These are phyloP conservation scores for Heloderma charlesbogerti DNA, from an alignment of 2,113 vertebrate species.

Conservation along the genomic window DNA sequence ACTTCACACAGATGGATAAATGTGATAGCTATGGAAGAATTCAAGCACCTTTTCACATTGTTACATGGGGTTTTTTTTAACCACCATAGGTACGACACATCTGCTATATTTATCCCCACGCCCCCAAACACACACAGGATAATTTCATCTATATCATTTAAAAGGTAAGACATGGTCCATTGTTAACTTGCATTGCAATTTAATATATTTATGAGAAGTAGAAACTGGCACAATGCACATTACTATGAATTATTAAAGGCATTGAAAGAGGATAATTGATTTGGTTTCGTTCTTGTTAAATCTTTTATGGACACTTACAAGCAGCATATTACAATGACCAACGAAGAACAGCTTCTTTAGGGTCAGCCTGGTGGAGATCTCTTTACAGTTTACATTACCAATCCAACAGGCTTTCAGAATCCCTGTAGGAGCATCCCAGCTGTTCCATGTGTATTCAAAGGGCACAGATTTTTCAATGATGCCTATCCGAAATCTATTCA, in stretches of 20 bases:
- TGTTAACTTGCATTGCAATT: conserved; percentile 10
- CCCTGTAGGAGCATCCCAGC: not conserved
- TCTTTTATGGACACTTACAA: not conserved
- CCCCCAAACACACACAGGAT: conserved; percentile 2
- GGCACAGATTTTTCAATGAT: rapidly evolving
- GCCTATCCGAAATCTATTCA: not conserved
- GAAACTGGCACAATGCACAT: conserved; percentile 38
- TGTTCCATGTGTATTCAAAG: not conserved
- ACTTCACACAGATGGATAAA: conserved; percentile 26
- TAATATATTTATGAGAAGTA: conserved; percentile 18
- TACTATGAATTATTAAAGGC: conserved; percentile 27
- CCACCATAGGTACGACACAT: not conserved
- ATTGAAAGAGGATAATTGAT: not conserved
- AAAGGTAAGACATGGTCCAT: conserved; percentile 24
- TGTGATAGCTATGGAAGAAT: not conserved
- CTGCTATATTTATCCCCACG: not conserved
- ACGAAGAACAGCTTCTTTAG: not conserved
- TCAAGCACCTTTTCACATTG: not conserved
- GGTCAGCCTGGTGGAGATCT: not conserved
- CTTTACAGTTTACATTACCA: not conserved
- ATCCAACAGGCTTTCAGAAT: conserved; percentile 17
- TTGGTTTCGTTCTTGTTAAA: not conserved
- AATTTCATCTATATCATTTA: conserved; percentile 5
- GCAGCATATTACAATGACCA: not conserved
- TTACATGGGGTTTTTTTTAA: not conserved